A percentile compares a stretch with the other conserved stretches of the same genome.
phyloP scores from a whole-genome alignment of 2,113 vertebrate genomes.

The Plestiodon gilberti region DNA sequence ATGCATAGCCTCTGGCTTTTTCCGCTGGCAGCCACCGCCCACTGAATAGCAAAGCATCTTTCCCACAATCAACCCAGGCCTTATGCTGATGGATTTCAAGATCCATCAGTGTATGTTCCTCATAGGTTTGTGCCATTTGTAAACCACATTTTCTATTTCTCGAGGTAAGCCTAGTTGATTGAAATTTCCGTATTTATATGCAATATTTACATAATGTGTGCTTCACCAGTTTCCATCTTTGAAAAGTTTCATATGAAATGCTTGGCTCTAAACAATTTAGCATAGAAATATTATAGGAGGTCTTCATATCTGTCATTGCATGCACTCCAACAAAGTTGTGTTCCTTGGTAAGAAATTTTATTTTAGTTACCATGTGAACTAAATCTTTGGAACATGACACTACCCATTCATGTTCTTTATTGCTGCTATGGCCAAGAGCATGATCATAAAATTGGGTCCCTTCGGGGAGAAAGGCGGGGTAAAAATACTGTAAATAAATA shows the following conservation, averaged over 20 bases:
- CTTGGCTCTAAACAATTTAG: too few species aligned
- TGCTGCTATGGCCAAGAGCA: background rate
- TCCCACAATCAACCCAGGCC: too few species aligned
- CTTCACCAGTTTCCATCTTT: background rate
- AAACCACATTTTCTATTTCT: background rate
- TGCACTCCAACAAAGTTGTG: background rate
- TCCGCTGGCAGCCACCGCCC: too few species aligned
- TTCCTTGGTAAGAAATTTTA: background rate
- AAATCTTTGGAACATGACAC: background rate
- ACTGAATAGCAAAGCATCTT: too few species aligned
- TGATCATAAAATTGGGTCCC: background rate
- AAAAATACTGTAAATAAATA: too few species aligned
- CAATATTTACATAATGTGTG: background rate
- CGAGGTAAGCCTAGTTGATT: background rate
- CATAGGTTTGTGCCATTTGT: background rate
- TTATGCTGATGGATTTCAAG: too few species aligned
- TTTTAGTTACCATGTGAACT: background rate
- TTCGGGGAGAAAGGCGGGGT: too few species aligned
- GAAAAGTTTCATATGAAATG: too few species aligned
- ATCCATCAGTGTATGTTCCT: too few species aligned
- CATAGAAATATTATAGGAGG: background rate
- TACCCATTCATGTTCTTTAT: background rate
- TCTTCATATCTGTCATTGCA: background rate
- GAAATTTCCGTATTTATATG: background rate
- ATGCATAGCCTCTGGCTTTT: too few species aligned